These are phyloP conservation scores for Cossypha caffra DNA, from an alignment of 2,797 vertebrate genomes.

Conservation along the genomic window DNA sequence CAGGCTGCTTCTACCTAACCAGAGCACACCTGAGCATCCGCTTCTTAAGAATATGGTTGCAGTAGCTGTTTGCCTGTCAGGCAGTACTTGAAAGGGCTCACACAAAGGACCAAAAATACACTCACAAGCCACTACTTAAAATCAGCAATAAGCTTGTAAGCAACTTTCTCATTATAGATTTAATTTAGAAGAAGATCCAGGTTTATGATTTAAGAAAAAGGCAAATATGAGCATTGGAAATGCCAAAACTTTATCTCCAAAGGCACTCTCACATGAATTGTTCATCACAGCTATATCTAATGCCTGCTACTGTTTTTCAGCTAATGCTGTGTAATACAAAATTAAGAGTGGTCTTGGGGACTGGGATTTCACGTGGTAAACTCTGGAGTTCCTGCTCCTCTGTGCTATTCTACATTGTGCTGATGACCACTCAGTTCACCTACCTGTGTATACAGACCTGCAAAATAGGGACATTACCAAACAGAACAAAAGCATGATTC, in stretches of 20 bases:
- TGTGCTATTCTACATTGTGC: background rate
- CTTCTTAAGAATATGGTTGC: background rate
- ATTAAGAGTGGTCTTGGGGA: background rate
- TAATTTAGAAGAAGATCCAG: background rate
- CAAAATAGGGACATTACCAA: background rate
- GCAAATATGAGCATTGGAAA: background rate
- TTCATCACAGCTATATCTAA: background rate
- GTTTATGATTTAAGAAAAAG: background rate
- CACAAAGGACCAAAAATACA: background rate
- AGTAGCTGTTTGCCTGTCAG: background rate
- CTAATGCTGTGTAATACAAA: background rate
- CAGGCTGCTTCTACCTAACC: background rate
- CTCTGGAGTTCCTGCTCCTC: background rate
- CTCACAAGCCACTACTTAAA: background rate
- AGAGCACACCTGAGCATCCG: background rate
- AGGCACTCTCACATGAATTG: accelerated
- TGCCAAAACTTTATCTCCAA: background rate
- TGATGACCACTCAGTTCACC: background rate
- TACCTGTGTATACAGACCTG: background rate
- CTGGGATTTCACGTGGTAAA: background rate
- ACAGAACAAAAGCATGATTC: background rate
- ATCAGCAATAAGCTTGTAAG: background rate
- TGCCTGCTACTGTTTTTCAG: background rate
- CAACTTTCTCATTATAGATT: background rate
- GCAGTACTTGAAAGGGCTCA: background rate